phyloP scores from a whole-genome alignment of 2,797 vertebrate species.

The Mus minutoides region DNA sequence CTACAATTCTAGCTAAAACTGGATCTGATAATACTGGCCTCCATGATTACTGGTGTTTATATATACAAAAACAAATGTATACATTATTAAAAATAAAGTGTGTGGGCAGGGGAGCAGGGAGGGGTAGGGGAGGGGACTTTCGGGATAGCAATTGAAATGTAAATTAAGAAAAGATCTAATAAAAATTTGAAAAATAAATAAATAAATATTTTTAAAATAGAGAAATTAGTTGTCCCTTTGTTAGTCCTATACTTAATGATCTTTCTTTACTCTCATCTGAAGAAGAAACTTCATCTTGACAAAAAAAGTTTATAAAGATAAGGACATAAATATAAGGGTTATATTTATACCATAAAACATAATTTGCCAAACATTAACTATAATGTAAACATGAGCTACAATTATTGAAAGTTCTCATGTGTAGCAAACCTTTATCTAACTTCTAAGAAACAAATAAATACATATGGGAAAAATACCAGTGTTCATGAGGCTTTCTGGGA shows the following conservation, averaged over 20 bases:
- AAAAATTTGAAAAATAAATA: neutral
- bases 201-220: neutral
- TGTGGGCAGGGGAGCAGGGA: too few relatives aligned
- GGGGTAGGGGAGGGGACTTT: too few relatives aligned
- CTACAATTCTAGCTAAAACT: neutral
- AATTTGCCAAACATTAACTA: neutral
- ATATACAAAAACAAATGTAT: neutral
- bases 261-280: neutral
- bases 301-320: neutral
- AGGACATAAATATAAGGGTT: neutral
- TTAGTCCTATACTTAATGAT: neutral
- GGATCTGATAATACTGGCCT: neutral
- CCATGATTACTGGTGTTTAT: neutral
- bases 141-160: too few relatives aligned
- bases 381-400: neutral
- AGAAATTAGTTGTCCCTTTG: neutral
- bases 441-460: conserved; percentile 24
- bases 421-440: neutral
- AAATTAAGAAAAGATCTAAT: too few relatives aligned
- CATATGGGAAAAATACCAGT: neutral
- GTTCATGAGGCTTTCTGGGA: neutral
- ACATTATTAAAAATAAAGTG: neutral
- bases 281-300: neutral
- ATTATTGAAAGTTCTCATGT: neutral
- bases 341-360: neutral